These are phyloP conservation scores for Agrypnia vestita DNA, from an alignment of 1,140 invertebrate genomes.

Conservation along the genomic window DNA sequence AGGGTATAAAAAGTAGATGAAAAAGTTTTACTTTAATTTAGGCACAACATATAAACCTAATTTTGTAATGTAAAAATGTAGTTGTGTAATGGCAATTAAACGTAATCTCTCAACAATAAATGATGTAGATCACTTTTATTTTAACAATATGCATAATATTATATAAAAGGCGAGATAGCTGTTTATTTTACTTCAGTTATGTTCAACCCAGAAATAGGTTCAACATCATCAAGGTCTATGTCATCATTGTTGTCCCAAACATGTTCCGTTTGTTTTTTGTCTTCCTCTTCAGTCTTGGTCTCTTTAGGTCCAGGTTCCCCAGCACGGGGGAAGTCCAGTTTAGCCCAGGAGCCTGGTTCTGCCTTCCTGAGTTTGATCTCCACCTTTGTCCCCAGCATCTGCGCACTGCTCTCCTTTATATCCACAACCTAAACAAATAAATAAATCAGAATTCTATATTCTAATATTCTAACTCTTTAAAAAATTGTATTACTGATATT, in stretches of 20 bases:
- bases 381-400: constrained; percentile 93
- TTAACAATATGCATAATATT: too few species aligned
- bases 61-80: too few species aligned
- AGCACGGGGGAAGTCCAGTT: constrained; percentile 78
- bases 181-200: constrained; percentile 43
- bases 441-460: neutral
- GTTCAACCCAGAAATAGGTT: constrained; percentile 63
- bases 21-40: too few species aligned
- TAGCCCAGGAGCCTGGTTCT: constrained; percentile 87
- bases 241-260: constrained; percentile 65
- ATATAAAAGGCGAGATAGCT: too few species aligned
- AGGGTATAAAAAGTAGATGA: too few species aligned
- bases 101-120: too few species aligned
- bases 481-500: too few species aligned
- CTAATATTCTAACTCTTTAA: too few species aligned
- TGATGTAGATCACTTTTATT: too few species aligned
- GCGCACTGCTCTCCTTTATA: constrained; percentile 80
- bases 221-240: constrained; percentile 69
- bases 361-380: constrained; percentile 95
- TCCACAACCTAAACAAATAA: constrained; percentile 77
- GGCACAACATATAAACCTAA: too few species aligned
- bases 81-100: too few species aligned
- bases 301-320: constrained; percentile 63
- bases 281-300: constrained; percentile 63
- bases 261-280: constrained; percentile 51